Evolutionary conservation across 2,888 invertebrate genomes (phyloP), one percentile per base, ranked within the genome.

Genomic region (Stomorhina lunata): DNA sequence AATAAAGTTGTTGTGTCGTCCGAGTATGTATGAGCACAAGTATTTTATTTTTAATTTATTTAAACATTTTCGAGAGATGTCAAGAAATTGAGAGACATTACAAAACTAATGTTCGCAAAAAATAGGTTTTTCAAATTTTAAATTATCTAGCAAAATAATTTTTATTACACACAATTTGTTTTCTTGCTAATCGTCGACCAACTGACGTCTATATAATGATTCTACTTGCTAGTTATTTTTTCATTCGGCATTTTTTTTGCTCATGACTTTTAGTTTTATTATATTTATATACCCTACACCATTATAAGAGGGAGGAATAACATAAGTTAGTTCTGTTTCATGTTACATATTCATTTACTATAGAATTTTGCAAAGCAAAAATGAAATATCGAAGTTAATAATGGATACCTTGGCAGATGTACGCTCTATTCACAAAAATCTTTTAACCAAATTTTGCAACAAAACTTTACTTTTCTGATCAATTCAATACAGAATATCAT

Each of bases 131-230:
- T n/a, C n/a, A n/a, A n/a, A n/a, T n/a, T n/a, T n/a, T n/a, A n/a
- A n/a, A n/a, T n/a, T n/a, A n/a, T n/a, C n/a, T n/a, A n/a, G n/a
- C n/a, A n/a, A n/a, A n/a, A n/a, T n/a, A n/a, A n/a, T n/a, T 4
- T 43, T 7, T 43, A 43, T 17, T 43, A 17, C 43, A 43, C 43
- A 29, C 25, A 10, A 2, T 45, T 45, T 25, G 15, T 37, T 7
- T 57, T 20, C n/a, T 57, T 43, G 15, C 12, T 72, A 20, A 29
- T 45, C 15, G 20, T 27, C 65, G 48, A 48, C 45, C 12, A 27
- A 34, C 10, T 57, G 55, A 55, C 59, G 73, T 53, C 40, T 48
- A 40, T 77, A 10, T 6, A 69, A 68, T 66, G 59, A 55, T 76
- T 71, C 15, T 45, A n/a, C n/a, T n/a, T n/a, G n/a, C n/a, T 72